Evolutionary conservation across 1,140 invertebrate species (phyloP).

Genomic region (Tetramorium parvispinum): DNA sequence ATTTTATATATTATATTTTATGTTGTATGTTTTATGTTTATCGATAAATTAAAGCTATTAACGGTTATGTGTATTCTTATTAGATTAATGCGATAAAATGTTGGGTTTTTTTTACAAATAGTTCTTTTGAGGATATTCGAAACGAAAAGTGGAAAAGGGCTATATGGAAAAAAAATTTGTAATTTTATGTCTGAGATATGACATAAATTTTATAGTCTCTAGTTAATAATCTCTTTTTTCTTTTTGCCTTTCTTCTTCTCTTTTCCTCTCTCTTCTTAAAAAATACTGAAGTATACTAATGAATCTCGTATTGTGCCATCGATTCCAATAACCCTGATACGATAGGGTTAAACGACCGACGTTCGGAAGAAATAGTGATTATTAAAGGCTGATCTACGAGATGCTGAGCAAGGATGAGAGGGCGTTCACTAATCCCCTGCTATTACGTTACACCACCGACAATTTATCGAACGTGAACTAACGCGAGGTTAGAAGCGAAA

Average conservation of each 20-base stretch:
- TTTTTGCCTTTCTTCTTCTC: background rate
- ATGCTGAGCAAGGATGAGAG: constrained; percentile 52
- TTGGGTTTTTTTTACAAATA: background rate
- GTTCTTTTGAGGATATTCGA: background rate
- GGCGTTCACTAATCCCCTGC: constrained; percentile 70
- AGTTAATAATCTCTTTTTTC: background rate
- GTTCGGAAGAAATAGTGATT: constrained; percentile 67
- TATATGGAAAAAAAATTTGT: background rate
- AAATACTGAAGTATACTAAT: constrained; percentile 20
- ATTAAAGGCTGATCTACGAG: constrained; percentile 67
- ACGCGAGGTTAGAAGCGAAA: constrained; percentile 67
- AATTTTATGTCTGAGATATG: background rate
- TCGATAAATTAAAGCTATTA: constrained; percentile 8
- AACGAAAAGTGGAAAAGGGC: background rate
- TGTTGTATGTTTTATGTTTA: background rate
- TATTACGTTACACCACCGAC: constrained; percentile 73
- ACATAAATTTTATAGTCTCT: background rate
- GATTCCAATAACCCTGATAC: constrained; percentile 66
- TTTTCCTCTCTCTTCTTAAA: background rate
- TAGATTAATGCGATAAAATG: background rate
- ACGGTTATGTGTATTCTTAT: background rate
- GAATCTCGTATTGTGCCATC: constrained; percentile 39
- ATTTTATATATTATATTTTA: too few relatives aligned
- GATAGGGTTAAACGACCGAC: constrained; percentile 61
- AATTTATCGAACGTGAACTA: constrained; percentile 73